phyloP scores from a whole-genome alignment of 2,888 invertebrate genomes.

The Geotrupes spiniger region DNA sequence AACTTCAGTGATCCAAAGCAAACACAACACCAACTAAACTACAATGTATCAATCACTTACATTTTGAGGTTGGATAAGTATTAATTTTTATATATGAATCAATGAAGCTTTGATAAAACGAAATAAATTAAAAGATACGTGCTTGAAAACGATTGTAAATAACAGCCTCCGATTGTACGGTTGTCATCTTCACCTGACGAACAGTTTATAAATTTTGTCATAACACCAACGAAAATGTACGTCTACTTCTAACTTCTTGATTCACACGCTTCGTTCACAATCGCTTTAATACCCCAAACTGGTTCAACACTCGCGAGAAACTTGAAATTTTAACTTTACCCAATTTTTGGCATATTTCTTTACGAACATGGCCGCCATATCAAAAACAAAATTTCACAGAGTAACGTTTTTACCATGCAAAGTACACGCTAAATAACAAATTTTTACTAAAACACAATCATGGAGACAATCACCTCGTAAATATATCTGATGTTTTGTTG shows the following conservation, averaged over 20 bases:
- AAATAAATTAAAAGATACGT: constrained; percentile 44
- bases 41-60: neutral
- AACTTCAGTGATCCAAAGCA: constrained; percentile 6
- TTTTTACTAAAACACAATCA: constrained; percentile 44
- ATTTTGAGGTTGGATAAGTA: too few species aligned
- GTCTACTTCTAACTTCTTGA: constrained; percentile 25
- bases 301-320: constrained; percentile 16
- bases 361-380: constrained; percentile 49
- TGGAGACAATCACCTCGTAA: constrained; percentile 48
- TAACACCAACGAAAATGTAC: constrained; percentile 32
- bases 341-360: constrained; percentile 40
- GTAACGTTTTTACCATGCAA: constrained; percentile 43
- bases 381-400: constrained; percentile 45
- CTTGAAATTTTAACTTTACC: constrained; percentile 30
- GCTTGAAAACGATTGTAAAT: constrained; percentile 43
- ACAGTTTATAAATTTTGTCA: constrained; percentile 42
- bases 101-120: constrained; percentile 35
- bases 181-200: constrained; percentile 38
- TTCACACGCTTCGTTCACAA: constrained; percentile 15
- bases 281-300: constrained; percentile 11
- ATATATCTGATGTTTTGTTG: constrained; percentile 46
- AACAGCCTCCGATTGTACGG: constrained; percentile 30
- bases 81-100: constrained; percentile 32
- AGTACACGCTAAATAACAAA: constrained; percentile 41
- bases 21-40: neutral